phyloP scores from a whole-genome alignment of 1,140 invertebrate genomes.

The Lucilia sericata region DNA sequence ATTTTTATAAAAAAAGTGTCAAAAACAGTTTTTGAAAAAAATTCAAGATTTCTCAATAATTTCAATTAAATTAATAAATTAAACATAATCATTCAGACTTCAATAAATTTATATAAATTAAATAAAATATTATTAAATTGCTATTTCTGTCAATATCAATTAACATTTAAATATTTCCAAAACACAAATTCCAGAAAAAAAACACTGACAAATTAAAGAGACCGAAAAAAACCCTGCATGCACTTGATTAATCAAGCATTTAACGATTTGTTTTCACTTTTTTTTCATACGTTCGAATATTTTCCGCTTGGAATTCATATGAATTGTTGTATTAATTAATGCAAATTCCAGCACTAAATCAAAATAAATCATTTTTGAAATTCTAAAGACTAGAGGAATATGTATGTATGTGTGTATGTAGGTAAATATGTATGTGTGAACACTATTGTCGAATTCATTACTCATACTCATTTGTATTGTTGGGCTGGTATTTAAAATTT shows the following conservation, averaged over 20 bases:
- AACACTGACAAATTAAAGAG: background rate
- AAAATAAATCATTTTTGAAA: conserved; percentile 27
- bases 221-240: background rate
- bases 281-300: background rate
- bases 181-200: background rate
- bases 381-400: background rate
- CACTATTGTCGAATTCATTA: too few species aligned
- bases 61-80: too few species aligned
- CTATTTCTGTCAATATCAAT: conserved; percentile 23
- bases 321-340: conserved; percentile 25
- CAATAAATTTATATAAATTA: background rate
- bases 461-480: too few species aligned
- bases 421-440: too few species aligned
- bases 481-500: too few species aligned
- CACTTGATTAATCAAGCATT: conserved; percentile 29
- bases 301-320: background rate
- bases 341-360: conserved; percentile 26
- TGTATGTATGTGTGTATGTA: too few species aligned
- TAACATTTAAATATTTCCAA: conserved; percentile 37
- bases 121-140: conserved; percentile 20
- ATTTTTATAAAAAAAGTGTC: too few species aligned
- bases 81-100: too few species aligned
- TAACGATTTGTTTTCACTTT: background rate
- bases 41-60: too few species aligned
- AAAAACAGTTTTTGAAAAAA: too few species aligned